Evolutionary conservation across 1,140 invertebrate species (phyloP).

Genomic region (Orchesella cincta): DNA sequence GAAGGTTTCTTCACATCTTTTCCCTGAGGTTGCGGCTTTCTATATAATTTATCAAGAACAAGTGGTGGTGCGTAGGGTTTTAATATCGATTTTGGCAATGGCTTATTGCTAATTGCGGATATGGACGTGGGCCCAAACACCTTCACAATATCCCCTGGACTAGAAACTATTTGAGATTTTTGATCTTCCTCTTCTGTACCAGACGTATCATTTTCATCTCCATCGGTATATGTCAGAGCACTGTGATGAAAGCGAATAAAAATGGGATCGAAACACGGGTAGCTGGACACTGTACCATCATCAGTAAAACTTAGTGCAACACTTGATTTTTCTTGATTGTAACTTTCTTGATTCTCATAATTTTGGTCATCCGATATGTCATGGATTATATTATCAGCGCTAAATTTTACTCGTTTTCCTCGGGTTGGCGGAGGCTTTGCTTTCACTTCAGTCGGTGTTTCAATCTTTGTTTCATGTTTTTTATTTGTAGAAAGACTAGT

Average conservation of each 20-base stretch:
- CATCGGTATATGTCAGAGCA: neutral
- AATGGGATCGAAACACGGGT: constrained; percentile 21
- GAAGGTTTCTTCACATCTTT: neutral
- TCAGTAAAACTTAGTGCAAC: neutral
- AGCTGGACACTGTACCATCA: neutral
- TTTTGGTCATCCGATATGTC: neutral
- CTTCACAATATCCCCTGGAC: constrained; percentile 33
- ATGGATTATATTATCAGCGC: constrained; percentile 19
- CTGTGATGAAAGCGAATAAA: constrained; percentile 20
- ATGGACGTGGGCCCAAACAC: constrained; percentile 22
- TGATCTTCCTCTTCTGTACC: constrained; percentile 27
- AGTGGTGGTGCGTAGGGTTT: constrained; percentile 4
- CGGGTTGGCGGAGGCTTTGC: neutral
- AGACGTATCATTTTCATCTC: constrained; percentile 2
- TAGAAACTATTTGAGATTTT: constrained; percentile 3
- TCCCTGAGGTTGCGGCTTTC: neutral
- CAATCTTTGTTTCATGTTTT: neutral
- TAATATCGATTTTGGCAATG: constrained; percentile 1
- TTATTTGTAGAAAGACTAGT: neutral
- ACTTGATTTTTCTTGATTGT: neutral
- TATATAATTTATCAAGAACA: neutral
- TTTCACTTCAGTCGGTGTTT: neutral
- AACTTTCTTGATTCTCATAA: constrained; percentile 5
- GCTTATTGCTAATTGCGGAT: neutral
- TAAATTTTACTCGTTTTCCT: constrained; percentile 25